These are phyloP conservation scores for Selenia dentaria DNA, from an alignment of 2,888 invertebrate genomes.

Conservation along the genomic window DNA sequence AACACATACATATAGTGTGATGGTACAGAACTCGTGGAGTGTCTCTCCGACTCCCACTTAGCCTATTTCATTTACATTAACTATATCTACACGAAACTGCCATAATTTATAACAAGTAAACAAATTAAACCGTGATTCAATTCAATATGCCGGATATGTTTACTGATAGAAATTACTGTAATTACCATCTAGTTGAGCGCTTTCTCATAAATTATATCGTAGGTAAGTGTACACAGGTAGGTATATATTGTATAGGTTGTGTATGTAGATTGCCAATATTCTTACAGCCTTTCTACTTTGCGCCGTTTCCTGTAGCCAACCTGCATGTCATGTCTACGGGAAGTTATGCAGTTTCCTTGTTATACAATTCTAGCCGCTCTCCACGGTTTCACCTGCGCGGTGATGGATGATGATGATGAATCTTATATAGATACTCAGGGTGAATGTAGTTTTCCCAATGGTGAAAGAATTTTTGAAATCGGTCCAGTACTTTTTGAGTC, in stretches of 20 bases:
- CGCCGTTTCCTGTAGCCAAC: background rate
- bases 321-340: background rate
- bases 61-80: no score
- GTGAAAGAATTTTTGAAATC: no score
- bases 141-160: slow-evolving; percentile 21
- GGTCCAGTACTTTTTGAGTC: no score
- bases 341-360: background rate
- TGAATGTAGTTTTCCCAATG: no score
- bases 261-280: slow-evolving; percentile 6
- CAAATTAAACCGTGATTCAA: slow-evolving; percentile 15
- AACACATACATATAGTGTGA: no score
- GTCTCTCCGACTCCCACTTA: no score
- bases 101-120: slow-evolving; percentile 5
- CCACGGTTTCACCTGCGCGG: no score
- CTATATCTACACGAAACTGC: no score
- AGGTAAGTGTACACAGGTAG: background rate
- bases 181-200: slow-evolving; percentile 10
- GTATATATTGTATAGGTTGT: slow-evolving; percentile 1
- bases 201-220: slow-evolving; percentile 6
- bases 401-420: no score
- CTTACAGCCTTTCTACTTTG: slow-evolving; percentile 5
- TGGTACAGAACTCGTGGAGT: no score
- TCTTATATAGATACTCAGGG: no score
- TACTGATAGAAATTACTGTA: slow-evolving; percentile 23
- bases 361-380: no score